Base-by-base conservation (phyloP, 2,797 vertebrate species). In the Eidolon dupreanum region DNA sequence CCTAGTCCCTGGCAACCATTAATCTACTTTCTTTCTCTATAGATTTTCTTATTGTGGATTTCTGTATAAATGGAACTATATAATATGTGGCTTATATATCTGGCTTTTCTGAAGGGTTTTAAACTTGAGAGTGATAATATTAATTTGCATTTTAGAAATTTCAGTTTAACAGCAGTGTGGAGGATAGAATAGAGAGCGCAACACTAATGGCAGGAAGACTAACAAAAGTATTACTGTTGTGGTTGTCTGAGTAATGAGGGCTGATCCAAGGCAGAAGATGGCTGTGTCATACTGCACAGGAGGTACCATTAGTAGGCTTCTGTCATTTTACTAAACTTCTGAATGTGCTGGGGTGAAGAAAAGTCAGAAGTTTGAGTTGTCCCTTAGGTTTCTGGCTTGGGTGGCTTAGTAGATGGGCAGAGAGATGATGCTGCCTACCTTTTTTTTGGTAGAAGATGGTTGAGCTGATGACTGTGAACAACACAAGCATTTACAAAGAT, bases 81-180 rank as follows among this genome's bases (percentile, higher is more conserved):
- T 0, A 57, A 7, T 65, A 70, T 46, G 33, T 43, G 36, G 28
- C 51, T 36, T 86, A 94, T 36, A 20, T 51, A 16, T 65, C 17
- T 92, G 59, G 16, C 53, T 70, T 81, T n/a, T 38, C 31, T 16
- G 12, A 77, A 74, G 79, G 31, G 1, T 77, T 95, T 88, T 68
- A 82, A 68, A 31, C 28, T 73, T 65, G n/a, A 13, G 26, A 95
- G 15, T 65, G 61, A 36, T 77, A 59, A n/a, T 70, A 46, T 4
- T n/a, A 41, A 13, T 88, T 94, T 86, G 57, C 26, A 43, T 61
- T 92, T 93, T 84, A 36, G 15, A 78, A 70, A 84, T 65, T 88
- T 92, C 43, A 49, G 0, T 84, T 53, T 88, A 53, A 36, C 36
- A 65, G 31, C 24, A 22, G 0, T 46, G 15, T 84, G 24, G 53